Base-by-base conservation (phyloP, 30 jellyfish, hydroid and myxozoan genomes). In the Phacellophora camtschatica region DNA sequence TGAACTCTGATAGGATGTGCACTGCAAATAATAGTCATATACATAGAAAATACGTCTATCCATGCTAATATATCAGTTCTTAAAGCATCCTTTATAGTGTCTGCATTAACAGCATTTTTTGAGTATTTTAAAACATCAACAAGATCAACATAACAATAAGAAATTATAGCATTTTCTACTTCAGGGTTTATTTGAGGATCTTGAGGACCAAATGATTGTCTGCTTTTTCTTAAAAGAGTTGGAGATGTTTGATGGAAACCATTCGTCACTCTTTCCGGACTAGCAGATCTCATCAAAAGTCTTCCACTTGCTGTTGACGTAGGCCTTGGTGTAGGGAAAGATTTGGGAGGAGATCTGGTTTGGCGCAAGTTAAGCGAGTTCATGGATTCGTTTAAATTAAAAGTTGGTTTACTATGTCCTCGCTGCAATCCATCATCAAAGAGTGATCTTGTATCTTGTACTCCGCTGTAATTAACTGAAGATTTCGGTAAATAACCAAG, bases 121-220 rank as follows among this genome's bases (percentile, higher is more conserved):
- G 86, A 58, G 50, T 81, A 82, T 32, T 83, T 59, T 36, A 86
- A 76, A 57, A 90, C 54, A 10, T 90, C 91, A 27, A 76, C 35
- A 57, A 90, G 80, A 71, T 90, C 88, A 5, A 83, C 66, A 45
- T 66, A 90, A 37, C 87, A 37, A 31, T 83, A 96, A 7, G 98
- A 84, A 15, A 78, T 51, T 36, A 90, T 82, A 10, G 85, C 80
- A 53, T 84, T 78, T 70, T 84, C 95, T 64, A 85, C 66, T 34
- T 90, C 98, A 13, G 83, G 86, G 34, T 94, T 57, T 20, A 90
- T 70, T 66, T 68, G 84, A 22, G 98, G 98, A 31, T 77, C 91
- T 31, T 30, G 53, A 3, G 98, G 98, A 46, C 98, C 98, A 57
- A 85, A 59, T 10, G 64, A 49, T n/a, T 79, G 84, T 11, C 66